Evolutionary conservation across 2,888 invertebrate genomes (phyloP).

Genomic region (Rhogogaster chlorosoma): DNA sequence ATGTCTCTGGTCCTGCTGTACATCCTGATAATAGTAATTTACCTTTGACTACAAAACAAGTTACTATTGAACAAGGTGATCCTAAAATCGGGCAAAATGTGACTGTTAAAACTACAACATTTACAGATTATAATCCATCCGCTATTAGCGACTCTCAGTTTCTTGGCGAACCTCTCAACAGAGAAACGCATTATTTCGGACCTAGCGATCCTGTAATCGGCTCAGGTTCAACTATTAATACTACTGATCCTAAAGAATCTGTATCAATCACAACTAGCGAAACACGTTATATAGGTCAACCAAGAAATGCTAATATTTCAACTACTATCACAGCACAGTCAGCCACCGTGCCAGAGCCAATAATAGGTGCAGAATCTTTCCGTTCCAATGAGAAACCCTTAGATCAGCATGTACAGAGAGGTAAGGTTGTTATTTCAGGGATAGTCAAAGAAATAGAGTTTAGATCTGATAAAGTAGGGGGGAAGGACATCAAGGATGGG

Average conservation of each 20-base stretch:
- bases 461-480: conserved; percentile 44
- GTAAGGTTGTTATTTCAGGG: conserved; percentile 53
- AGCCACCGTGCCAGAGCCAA: conserved; percentile 7
- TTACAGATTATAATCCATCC: conserved; percentile 60
- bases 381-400: conserved; percentile 22
- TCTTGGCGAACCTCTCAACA: conserved; percentile 53
- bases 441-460: conserved; percentile 54
- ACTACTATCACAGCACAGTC: conserved; percentile 35
- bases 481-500: conserved; percentile 20
- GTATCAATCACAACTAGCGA: conserved; percentile 33
- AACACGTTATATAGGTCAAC: conserved; percentile 33
- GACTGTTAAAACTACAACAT: conserved; percentile 65
- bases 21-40: conserved; percentile 25
- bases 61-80: conserved; percentile 62
- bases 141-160: conserved; percentile 34
- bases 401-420: conserved; percentile 51
- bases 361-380: conserved; percentile 19
- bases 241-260: conserved; percentile 40
- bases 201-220: conserved; percentile 58
- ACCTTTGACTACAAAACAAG: conserved; percentile 63
- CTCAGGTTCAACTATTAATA: conserved; percentile 34
- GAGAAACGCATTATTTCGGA: conserved; percentile 57
- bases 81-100: conserved; percentile 60
- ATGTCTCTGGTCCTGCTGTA: conserved; percentile 24
- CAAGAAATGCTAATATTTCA: conserved; percentile 1